Evolutionary conservation across 2,113 vertebrate species (phyloP).

Genomic region (Oncorhynchus keta): DNA sequence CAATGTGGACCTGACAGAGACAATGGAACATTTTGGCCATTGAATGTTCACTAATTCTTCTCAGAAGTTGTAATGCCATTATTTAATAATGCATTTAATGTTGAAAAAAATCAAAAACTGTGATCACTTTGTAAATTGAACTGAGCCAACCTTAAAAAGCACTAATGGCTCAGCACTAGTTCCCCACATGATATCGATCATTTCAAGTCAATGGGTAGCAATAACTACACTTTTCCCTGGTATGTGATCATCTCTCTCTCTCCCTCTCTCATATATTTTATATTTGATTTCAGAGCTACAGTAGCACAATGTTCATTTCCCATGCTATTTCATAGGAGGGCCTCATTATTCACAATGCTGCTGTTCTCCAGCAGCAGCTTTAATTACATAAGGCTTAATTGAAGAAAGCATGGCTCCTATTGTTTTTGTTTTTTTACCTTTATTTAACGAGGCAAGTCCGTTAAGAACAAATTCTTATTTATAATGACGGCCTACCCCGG

Average conservation of each 20-base stretch:
- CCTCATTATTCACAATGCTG: not conserved
- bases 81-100: too few relatives aligned
- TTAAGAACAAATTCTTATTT: too few relatives aligned
- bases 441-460: too few relatives aligned
- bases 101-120: too few relatives aligned
- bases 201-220: not conserved
- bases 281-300: not conserved
- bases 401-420: not conserved
- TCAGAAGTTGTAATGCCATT: too few relatives aligned
- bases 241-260: not conserved
- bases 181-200: not conserved
- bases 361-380: not conserved
- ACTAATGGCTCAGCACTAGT: too few relatives aligned
- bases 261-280: not conserved
- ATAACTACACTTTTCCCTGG: not conserved
- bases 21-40: too few relatives aligned
- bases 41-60: too few relatives aligned
- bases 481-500: too few relatives aligned
- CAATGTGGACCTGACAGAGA: too few relatives aligned
- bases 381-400: not conserved
- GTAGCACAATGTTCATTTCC: not conserved
- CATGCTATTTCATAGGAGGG: not conserved
- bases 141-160: too few relatives aligned
- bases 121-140: too few relatives aligned
- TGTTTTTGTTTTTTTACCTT: not conserved